phyloP scores from a whole-genome alignment of 2,888 invertebrate species.

The Coleophora deauratella region DNA sequence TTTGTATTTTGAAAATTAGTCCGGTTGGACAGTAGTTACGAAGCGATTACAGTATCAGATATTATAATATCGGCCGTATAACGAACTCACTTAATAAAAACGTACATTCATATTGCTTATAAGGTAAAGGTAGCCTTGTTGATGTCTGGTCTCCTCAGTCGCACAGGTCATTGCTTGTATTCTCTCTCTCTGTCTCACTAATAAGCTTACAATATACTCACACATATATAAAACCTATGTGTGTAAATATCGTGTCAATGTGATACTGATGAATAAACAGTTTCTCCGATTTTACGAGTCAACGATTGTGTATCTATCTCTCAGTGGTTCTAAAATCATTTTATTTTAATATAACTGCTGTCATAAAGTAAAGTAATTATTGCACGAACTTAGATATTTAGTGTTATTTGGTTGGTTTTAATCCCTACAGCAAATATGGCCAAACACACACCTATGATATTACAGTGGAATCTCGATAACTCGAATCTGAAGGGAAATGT shows the following conservation, averaged over 20 bases:
- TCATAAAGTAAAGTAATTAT: too few species aligned
- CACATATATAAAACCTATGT: conserved; percentile 26
- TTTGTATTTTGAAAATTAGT: too few species aligned
- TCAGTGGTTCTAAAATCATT: conserved; percentile 53
- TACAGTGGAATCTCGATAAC: too few species aligned
- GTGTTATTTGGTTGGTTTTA: too few species aligned
- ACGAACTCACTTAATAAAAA: conserved; percentile 70
- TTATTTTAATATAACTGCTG: neutral
- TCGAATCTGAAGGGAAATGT: too few species aligned
- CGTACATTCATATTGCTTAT: conserved; percentile 65
- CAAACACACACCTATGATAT: too few species aligned
- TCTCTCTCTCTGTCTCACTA: conserved; percentile 56
- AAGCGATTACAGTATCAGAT: conserved; percentile 10
- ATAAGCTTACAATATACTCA: conserved; percentile 51
- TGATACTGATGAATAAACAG: conserved; percentile 70
- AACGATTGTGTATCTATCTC: conserved; percentile 64
- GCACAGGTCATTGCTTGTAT: conserved; percentile 32
- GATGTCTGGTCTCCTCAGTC: conserved; percentile 50
- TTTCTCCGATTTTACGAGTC: conserved; percentile 70
- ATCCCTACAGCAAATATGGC: too few species aligned
- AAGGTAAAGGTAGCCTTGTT: conserved; percentile 68
- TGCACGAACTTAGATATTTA: too few species aligned
- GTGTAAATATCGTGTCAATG: conserved; percentile 49
- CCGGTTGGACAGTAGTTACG: too few species aligned
- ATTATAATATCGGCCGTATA: conserved; percentile 63